Conservation (phyloP, 2,888 invertebrate species). For the Hyles lineata region DNA sequence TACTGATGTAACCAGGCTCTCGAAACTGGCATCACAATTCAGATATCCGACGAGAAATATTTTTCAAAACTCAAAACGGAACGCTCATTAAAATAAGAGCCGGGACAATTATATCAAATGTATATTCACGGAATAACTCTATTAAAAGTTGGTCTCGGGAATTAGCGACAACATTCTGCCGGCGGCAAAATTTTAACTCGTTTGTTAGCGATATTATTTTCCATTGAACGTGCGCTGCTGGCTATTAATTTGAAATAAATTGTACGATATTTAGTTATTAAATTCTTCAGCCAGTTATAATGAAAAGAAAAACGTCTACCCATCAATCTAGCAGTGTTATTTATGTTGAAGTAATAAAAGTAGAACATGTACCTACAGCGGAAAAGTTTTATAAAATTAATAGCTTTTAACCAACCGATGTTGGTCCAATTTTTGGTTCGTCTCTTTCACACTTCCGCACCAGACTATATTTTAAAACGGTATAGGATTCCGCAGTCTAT, state of each 20-base stretch:
- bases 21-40: neutral
- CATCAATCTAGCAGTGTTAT: neutral
- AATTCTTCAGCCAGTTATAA: neutral
- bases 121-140: neutral
- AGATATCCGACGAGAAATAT: neutral
- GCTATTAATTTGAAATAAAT: constrained; percentile 1
- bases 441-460: no score
- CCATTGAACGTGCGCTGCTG: neutral
- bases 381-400: neutral
- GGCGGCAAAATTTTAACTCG: constrained; percentile 3
- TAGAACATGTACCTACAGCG: no score
- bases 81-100: neutral
- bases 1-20: constrained; percentile 8
- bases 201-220: neutral
- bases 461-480: no score
- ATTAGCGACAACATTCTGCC: neutral
- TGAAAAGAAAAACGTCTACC: neutral
- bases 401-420: no score
- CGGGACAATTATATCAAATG: neutral
- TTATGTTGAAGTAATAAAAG: neutral
- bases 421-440: neutral
- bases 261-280: neutral
- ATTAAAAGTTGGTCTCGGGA: neutral
- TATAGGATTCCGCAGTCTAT: no score
- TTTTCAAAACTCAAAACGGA: constrained; percentile 13